Percentiles rank a stretch among this genome's conserved stretches.
These are phyloP conservation scores for Stenodera caucasica DNA, from an alignment of 2,888 invertebrate species.

Conservation along the genomic window DNA sequence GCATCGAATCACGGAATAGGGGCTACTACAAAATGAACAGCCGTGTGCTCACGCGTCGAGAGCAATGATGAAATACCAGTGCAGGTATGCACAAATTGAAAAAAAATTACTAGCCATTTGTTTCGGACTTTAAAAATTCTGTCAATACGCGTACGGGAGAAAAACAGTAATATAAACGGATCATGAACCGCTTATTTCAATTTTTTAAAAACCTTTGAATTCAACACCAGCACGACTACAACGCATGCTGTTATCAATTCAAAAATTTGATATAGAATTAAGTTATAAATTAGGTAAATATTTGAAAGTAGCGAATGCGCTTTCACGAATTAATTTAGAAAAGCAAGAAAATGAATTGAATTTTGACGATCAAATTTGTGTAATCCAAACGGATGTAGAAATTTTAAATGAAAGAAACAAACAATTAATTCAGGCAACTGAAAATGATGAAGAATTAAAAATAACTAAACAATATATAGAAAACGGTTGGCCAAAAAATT, in stretches of 20 bases:
- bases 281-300: conserved; percentile 22
- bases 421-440: conserved; percentile 20
- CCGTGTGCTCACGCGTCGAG: background rate
- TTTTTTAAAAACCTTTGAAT: conserved; percentile 16
- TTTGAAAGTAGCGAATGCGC: conserved; percentile 19
- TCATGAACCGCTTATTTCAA: conserved; percentile 17
- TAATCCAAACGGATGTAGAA: conserved; percentile 18
- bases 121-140: conserved; percentile 29
- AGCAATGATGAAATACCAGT: conserved; percentile 12
- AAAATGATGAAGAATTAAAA: conserved; percentile 30
- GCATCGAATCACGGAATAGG: conserved; percentile 28
- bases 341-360: conserved; percentile 18
- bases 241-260: conserved; percentile 16
- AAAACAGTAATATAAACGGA: conserved; percentile 25
- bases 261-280: conserved; percentile 19
- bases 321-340: conserved; percentile 20
- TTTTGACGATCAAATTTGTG: conserved; percentile 23
- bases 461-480: conserved; percentile 31
- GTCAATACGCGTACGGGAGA: conserved; percentile 33
- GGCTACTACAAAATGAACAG: conserved; percentile 9
- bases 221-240: conserved; percentile 17
- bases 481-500: conserved; percentile 36
- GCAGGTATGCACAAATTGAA: conserved; percentile 13
- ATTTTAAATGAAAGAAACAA: conserved; percentile 21
- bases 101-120: conserved; percentile 31